phyloP scores from a whole-genome alignment of 2,888 invertebrate species.

The Diaperis boleti region DNA sequence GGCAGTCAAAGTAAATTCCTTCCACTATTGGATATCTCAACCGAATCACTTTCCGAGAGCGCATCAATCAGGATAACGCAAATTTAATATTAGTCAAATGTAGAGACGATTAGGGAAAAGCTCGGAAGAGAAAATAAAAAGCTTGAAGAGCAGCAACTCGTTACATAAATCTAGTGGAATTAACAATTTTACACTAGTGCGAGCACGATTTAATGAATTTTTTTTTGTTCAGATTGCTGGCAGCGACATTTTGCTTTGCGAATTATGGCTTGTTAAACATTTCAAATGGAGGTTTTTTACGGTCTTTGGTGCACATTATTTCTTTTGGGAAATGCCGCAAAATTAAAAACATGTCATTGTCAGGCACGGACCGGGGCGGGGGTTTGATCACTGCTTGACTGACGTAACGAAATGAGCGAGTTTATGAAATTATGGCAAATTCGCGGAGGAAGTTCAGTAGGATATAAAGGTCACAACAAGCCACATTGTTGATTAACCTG shows the following conservation, averaged over 20 bases:
- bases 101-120: conserved; percentile 28
- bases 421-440: too few relatives aligned
- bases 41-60: conserved; percentile 23
- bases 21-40: too few relatives aligned
- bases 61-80: conserved; percentile 26
- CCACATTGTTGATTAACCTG: too few relatives aligned
- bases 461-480: too few relatives aligned
- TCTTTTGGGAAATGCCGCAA: not conserved
- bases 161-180: conserved; percentile 30
- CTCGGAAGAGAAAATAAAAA: conserved; percentile 21
- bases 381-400: too few relatives aligned
- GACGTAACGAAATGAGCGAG: too few relatives aligned
- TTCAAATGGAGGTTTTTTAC: conserved; percentile 13
- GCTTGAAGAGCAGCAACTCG: conserved; percentile 27
- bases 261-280: conserved; percentile 25
- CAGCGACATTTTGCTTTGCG: conserved; percentile 22
- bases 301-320: not conserved
- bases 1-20: too few relatives aligned
- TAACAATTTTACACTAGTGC: conserved; percentile 31
- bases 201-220: conserved; percentile 28
- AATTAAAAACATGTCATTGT: not conserved
- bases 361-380: too few relatives aligned
- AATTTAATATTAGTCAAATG: conserved; percentile 32
- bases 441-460: too few relatives aligned
- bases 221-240: conserved; percentile 21